Conservation (phyloP, 2,888 invertebrate species). For the Acanthacorydalis orientalis region DNA sequence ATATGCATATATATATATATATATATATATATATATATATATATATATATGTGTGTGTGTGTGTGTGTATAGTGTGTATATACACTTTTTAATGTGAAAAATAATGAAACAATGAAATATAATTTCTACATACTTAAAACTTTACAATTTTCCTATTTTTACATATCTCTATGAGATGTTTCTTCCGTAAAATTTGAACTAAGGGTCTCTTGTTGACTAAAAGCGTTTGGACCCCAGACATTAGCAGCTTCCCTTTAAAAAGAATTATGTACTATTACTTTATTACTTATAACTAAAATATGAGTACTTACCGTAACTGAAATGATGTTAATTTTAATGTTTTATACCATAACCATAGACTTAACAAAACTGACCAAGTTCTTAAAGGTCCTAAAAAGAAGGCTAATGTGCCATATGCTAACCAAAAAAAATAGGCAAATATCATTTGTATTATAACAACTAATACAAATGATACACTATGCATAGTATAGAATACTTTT, state of each 20-base stretch:
- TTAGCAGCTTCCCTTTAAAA: conserved; percentile 1
- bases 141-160: no score
- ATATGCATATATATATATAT: no score
- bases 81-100: neutral
- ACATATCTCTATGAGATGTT: neutral
- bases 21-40: no score
- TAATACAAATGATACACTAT: conserved; percentile 34
- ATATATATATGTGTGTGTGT: neutral
- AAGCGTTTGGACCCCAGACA: neutral
- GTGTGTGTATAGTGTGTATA: neutral
- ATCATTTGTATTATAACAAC: conserved; percentile 40
- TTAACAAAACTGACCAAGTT: conserved; percentile 61
- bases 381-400: conserved; percentile 61
- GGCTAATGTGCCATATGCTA: conserved; percentile 64
- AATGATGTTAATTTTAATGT: conserved; percentile 15
- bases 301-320: no score
- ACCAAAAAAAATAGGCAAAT: conserved; percentile 61
- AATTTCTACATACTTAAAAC: neutral
- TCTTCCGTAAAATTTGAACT: neutral
- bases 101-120: neutral
- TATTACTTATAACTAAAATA: no score
- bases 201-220: neutral
- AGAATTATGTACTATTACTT: no score
- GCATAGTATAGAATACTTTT: conserved; percentile 8
- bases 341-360: conserved; percentile 48